phyloP scores from a whole-genome alignment of 1,140 invertebrate species.

The Dreissena rostriformis region DNA sequence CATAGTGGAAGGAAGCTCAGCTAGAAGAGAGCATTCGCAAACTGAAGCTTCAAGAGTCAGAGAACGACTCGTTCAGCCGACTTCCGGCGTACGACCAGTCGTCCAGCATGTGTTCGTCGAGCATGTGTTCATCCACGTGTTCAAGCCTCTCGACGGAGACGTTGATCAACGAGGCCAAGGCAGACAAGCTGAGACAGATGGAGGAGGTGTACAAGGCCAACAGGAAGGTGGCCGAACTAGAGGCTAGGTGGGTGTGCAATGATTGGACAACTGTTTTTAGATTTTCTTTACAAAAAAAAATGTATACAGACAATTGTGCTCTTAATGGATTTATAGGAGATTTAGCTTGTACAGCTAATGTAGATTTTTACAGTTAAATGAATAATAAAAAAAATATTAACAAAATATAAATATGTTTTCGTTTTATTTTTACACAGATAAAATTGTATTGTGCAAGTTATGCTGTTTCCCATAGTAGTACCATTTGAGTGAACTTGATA shows the following conservation, averaged over 20 bases:
- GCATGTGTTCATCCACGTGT: constrained; percentile 5
- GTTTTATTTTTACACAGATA: too few species aligned
- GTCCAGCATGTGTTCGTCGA: neutral
- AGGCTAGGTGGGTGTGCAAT: constrained; percentile 89
- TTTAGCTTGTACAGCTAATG: too few species aligned
- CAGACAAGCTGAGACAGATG: constrained; percentile 92
- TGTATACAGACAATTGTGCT: too few species aligned
- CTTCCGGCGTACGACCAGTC: constrained; percentile 49
- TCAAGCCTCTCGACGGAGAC: constrained; percentile 33
- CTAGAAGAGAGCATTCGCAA: constrained; percentile 91
- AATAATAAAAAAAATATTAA: too few species aligned
- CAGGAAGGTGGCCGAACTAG: constrained; percentile 90
- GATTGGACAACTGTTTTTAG: too few species aligned
- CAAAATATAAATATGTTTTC: too few species aligned
- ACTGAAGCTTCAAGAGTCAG: constrained; percentile 72
- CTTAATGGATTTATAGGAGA: too few species aligned
- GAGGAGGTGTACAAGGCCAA: constrained; percentile 90
- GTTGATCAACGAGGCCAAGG: constrained; percentile 89
- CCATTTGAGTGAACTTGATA: too few species aligned
- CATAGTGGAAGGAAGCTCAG: constrained; percentile 91
- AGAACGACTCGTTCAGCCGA: constrained; percentile 15
- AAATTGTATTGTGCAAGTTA: too few species aligned
- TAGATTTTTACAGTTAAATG: too few species aligned
- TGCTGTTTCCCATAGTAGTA: too few species aligned
- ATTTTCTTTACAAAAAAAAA: too few species aligned